Base-by-base conservation (phyloP, 2,888 invertebrate species). In the Drosophila cyrtoloma region DNA sequence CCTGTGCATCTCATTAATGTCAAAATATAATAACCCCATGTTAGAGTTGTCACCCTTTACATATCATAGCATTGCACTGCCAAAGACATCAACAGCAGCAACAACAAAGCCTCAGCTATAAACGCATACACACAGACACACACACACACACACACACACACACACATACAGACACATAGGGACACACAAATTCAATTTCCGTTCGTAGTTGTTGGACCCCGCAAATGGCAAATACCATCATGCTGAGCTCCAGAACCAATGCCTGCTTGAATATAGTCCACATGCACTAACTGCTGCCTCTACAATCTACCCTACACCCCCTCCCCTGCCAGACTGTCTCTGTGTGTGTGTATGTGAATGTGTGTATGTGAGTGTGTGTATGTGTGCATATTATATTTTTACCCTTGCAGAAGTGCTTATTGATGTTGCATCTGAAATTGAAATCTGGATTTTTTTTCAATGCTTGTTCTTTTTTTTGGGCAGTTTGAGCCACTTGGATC, bases 361-460 rank as follows among this genome's bases (percentile, higher is more conserved):
- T 67, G 47, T 64, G 32, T 66, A 63, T 55, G 47, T 56, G 57
- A 67, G 55, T 67, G 35, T 70, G 72, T 67, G 47, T 64, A 32
- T 66, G 66, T 55, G 47, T 53, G 64, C 76, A 81, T 84, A 87
- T 87, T 73, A 91, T 91, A 87, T 86, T 89, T 86, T 89, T 91
- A 90, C 77, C 74, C 67, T 75, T 70, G 83, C 69, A 84, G 22
- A 69, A 91, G 91, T 89, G 86, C 91, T 89, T 91, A 89, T 86
- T 86, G 90, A 89, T 91, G 91, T 87, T 77, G 91, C 88, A 86
- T 86, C 91, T 91, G 88, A 89, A 86, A 86, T 86, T 91, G 91
- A 85, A 86, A 86, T 86, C 86, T 84, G 73, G 28, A 75, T 62
- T 57, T 67, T 81, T 79, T 60, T 55, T 57, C 19, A 39, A 26